These are phyloP conservation scores for Drosophila maculinotata DNA, from an alignment of 2,888 invertebrate genomes.

Conservation along the genomic window DNA sequence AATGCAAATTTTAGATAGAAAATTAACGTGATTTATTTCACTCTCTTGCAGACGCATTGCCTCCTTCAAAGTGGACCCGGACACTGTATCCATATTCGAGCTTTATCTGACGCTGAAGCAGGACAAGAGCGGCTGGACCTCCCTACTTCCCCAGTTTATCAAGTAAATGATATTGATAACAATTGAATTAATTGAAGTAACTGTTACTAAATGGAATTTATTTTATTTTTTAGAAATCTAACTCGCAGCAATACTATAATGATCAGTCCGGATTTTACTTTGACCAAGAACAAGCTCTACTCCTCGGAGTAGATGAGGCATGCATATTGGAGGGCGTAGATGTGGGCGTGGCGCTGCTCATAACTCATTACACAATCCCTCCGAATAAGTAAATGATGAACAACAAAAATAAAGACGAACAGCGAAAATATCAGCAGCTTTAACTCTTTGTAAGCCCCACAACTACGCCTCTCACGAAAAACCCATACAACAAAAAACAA, in stretches of 20 bases:
- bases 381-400: constrained; percentile 68
- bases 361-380: constrained; percentile 74
- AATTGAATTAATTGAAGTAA: no score
- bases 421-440: constrained; percentile 26
- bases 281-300: constrained; percentile 96
- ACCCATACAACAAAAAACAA: constrained; percentile 17
- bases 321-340: constrained; percentile 41
- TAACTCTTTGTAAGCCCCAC: constrained; percentile 25
- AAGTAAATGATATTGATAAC: no score
- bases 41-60: constrained; percentile 88
- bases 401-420: constrained; percentile 42
- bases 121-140: constrained; percentile 94
- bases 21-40: background rate
- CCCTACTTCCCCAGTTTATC: constrained; percentile 94
- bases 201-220: background rate
- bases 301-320: constrained; percentile 85
- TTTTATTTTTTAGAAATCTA: constrained; percentile 88
- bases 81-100: constrained; percentile 95
- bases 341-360: constrained; percentile 50
- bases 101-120: constrained; percentile 94
- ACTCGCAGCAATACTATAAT: constrained; percentile 94
- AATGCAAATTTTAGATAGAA: background rate
- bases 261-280: constrained; percentile 94
- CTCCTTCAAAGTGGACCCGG: constrained; percentile 93
- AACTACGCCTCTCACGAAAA: constrained; percentile 34